phyloP scores from a whole-genome alignment of 2,113 vertebrate genomes.

The Chlamydotis undulata region DNA sequence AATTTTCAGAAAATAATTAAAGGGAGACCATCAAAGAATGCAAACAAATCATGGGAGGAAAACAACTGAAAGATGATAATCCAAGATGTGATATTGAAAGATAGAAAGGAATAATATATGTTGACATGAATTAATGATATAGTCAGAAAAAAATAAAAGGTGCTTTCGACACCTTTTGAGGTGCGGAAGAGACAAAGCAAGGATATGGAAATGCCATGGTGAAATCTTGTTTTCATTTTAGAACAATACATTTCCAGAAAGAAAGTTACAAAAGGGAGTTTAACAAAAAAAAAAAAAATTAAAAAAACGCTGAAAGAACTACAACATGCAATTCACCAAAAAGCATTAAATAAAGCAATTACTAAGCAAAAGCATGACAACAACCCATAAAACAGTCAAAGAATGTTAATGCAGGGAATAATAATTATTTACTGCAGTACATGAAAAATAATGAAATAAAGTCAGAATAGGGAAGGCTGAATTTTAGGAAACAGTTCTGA shows the following conservation, averaged over 20 bases:
- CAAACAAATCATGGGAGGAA: background rate
- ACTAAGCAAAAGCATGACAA: background rate
- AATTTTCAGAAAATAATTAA: slow-evolving; percentile 5
- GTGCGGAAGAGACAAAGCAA: background rate
- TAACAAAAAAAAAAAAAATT: background rate
- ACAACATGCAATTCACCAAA: background rate
- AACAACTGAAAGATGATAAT: background rate
- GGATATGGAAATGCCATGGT: background rate
- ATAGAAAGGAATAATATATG: background rate
- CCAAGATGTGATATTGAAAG: background rate
- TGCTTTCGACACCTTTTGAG: background rate
- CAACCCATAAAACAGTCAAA: background rate
- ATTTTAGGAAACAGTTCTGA: background rate
- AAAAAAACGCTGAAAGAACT: background rate
- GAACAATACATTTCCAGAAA: background rate
- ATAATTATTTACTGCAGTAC: background rate
- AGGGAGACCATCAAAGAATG: background rate
- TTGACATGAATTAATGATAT: background rate
- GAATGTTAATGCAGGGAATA: background rate
- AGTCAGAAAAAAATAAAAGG: background rate
- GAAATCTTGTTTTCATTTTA: background rate
- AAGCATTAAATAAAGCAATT: background rate
- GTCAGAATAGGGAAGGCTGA: background rate
- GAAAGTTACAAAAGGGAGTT: background rate
- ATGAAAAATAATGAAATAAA: background rate